phyloP scores from a whole-genome alignment of 2,113 vertebrate genomes.

The Festucalex cinctus region DNA sequence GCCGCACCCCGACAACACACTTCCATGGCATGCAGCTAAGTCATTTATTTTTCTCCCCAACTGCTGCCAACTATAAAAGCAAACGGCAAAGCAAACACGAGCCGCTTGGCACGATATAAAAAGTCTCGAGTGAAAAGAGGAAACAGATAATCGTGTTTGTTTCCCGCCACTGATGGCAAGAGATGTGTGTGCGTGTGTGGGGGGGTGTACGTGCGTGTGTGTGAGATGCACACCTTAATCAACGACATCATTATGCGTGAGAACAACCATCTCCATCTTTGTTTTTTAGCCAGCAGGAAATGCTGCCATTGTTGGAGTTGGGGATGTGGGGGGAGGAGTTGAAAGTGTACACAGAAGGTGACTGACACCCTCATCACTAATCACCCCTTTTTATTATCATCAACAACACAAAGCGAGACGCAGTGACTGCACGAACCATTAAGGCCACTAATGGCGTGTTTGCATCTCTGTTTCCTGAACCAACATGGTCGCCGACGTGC shows the following conservation, averaged over 20 bases:
- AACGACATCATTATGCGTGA: conserved; percentile 39
- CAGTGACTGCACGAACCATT: conserved; percentile 16
- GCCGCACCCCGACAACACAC: neutral
- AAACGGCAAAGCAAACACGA: neutral
- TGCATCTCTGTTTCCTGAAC: conserved; percentile 23
- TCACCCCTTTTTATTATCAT: conserved; percentile 22
- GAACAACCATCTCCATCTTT: conserved; percentile 17
- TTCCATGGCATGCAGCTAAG: too few relatives aligned
- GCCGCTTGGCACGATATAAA: neutral
- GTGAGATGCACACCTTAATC: conserved; percentile 38
- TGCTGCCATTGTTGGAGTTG: conserved; percentile 37
- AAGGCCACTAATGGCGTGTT: conserved; percentile 10
- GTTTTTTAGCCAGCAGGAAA: conserved; percentile 34
- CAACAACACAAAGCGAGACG: conserved; percentile 27
- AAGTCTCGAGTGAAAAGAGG: neutral
- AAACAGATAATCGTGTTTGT: neutral
- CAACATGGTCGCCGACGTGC: conserved; percentile 3
- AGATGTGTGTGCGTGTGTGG: neutral
- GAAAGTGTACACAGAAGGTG: conserved; percentile 33
- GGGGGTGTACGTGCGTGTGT: neutral
- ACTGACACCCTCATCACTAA: neutral
- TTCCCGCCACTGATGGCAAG: neutral
- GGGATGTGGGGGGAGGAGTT: conserved; percentile 7
- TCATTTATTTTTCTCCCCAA: neutral
- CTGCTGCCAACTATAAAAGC: neutral